Evolutionary conservation across 2,797 vertebrate species (phyloP), one percentile per base, ranked within the genome.

Genomic region (Hephaestus fuliginosus): DNA sequence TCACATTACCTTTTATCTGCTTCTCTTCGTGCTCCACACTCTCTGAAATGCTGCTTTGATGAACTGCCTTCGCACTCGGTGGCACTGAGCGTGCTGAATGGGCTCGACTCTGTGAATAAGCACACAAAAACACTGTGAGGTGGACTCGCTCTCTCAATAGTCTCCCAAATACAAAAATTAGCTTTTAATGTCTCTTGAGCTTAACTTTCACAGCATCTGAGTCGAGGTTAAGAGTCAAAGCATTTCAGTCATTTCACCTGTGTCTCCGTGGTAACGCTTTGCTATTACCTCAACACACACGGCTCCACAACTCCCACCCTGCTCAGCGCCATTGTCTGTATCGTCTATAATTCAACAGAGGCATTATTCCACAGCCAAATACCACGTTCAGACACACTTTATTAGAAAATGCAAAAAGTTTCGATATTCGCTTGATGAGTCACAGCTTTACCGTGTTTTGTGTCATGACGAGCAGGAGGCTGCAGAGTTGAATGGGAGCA

Each of bases 221-320:
- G 72, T 63, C 72, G 41, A 92, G 90, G 89, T 92, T 74, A 84
- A 28, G 70, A 74, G 67, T 80, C 66, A 80, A 82, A 81, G 74
- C 76, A 69, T 77, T 90, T 90, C 72, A 81, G 78, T 76, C 60
- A 85, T 89, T 86, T 89, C 43, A 88, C 81, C 88, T 84, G 66
- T 55, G 88, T 94, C 88, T 81, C 88, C 74, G 51, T 91, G 91
- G 90, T 74, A 87, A 87, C 78, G 25, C 88, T 92, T 73, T 78
- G 67, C 74, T 33, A 25, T 75, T 65, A 71, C 74, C 62, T 86
- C 81, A 81, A 80, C 73, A 57, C 36, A 69, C 76, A 83, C 13
- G 60, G 49, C 72, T 63, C 41, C 73, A 33, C 66, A 64, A 74
- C 70, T 71, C 83, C 76, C 56, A 39, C 43, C 60, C 72, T 49